Conservation (phyloP, 2,888 invertebrate species). For the Charanyca ferruginea region DNA sequence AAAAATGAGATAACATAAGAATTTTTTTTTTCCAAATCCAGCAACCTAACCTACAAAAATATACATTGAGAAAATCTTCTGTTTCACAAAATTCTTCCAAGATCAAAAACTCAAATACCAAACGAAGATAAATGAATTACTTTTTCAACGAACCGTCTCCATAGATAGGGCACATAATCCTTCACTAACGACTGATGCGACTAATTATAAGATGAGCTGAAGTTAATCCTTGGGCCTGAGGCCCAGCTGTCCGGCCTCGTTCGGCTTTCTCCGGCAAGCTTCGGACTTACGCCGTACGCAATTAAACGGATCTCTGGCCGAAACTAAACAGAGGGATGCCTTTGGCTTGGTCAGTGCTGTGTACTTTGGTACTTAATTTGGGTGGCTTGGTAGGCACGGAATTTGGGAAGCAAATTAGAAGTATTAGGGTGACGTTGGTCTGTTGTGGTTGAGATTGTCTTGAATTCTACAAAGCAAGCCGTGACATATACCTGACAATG, state of each 20-base stretch:
- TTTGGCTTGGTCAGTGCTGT: constrained; percentile 60
- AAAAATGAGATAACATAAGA: too few species aligned
- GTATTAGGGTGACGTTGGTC: constrained; percentile 12
- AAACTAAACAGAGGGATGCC: constrained; percentile 64
- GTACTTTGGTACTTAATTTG: constrained; percentile 65
- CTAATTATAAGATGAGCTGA: constrained; percentile 74
- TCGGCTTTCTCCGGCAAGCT: constrained; percentile 61
- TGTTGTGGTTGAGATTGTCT: constrained; percentile 13
- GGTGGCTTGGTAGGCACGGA: constrained; percentile 51
- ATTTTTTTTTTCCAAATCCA: too few species aligned
- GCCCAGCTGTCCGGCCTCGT: constrained; percentile 46
- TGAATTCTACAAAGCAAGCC: background rate
- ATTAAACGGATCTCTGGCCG: constrained; percentile 67
- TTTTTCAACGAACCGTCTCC: constrained; percentile 40
- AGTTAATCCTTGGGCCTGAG: constrained; percentile 66
- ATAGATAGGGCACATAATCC: constrained; percentile 57
- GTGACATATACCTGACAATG: background rate
- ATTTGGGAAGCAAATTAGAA: constrained; percentile 60
- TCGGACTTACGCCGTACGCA: constrained; percentile 62
- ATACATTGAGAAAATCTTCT: too few species aligned
- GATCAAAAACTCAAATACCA: constrained; percentile 5
- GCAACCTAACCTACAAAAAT: too few species aligned
- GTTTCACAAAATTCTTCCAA: constrained; percentile 10
- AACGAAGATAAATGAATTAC: constrained; percentile 26
- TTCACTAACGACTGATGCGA: constrained; percentile 58